phyloP scores from a whole-genome alignment of 2,888 invertebrate species.

The Brachypalpus laphriformis region DNA sequence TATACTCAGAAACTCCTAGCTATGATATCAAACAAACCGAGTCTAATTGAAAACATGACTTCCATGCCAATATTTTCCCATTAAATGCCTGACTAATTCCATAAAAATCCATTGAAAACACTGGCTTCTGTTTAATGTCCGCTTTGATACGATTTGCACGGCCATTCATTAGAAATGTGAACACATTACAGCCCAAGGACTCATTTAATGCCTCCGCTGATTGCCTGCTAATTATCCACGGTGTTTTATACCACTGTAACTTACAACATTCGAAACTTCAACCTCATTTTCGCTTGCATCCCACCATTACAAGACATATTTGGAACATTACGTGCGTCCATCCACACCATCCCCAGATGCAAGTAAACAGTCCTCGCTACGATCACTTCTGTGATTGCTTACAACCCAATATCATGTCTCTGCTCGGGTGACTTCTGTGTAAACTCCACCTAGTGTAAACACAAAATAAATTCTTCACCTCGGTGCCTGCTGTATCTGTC shows the following conservation, averaged over 20 bases:
- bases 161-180: background rate
- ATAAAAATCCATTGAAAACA: background rate
- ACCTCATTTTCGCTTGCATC: background rate
- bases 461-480: slow-evolving; percentile 18
- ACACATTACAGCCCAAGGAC: background rate
- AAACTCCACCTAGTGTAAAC: slow-evolving; percentile 47
- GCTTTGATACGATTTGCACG: background rate
- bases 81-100: background rate
- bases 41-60: background rate
- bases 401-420: slow-evolving; percentile 37
- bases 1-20: background rate
- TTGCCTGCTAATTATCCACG: background rate
- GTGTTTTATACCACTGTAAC: slow-evolving; percentile 1
- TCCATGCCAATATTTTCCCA: too few species aligned
- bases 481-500: slow-evolving; percentile 1
- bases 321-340: background rate
- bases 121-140: background rate
- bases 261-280: background rate
- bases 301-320: background rate
- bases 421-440: slow-evolving; percentile 55
- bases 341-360: background rate
- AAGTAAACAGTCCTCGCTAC: slow-evolving; percentile 33
- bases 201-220: background rate
- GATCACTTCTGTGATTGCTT: slow-evolving; percentile 32
- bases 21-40: background rate